These are phyloP conservation scores for Melierax canorus DNA, from an alignment of 2,113 vertebrate species.

Conservation along the genomic window DNA sequence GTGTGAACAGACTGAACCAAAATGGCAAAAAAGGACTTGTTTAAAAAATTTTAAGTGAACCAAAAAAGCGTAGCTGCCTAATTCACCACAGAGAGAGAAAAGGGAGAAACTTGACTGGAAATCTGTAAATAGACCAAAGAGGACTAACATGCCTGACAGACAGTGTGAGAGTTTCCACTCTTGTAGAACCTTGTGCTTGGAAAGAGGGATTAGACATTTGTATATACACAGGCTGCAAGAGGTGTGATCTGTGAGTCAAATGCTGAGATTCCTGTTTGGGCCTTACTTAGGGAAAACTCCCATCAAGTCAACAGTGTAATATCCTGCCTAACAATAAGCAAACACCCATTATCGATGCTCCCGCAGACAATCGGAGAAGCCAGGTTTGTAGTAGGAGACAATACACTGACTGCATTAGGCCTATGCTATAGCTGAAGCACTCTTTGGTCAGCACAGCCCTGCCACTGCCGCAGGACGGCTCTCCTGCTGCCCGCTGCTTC, in stretches of 20 bases:
- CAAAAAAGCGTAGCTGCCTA: neutral
- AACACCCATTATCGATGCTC: neutral
- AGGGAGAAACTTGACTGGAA: neutral
- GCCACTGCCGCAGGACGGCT: neutral
- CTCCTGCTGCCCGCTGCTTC: neutral
- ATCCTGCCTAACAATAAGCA: neutral
- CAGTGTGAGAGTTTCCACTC: neutral
- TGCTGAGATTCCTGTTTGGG: neutral
- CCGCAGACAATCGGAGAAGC: accelerated
- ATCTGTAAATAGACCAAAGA: neutral
- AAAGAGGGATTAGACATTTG: neutral
- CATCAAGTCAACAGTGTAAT: neutral
- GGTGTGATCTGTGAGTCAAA: neutral
- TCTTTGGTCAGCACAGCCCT: neutral
- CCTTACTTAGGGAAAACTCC: neutral
- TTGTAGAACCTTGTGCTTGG: neutral
- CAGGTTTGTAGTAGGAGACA: neutral
- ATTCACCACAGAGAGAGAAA: neutral
- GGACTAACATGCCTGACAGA: neutral
- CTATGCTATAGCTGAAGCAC: neutral
- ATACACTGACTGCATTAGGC: neutral
- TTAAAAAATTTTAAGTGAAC: neutral
- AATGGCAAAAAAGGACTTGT: neutral
- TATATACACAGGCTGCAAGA: neutral
- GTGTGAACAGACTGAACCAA: neutral